phyloP scores from a whole-genome alignment of 2,113 vertebrate species.

The Sapajus apella region DNA sequence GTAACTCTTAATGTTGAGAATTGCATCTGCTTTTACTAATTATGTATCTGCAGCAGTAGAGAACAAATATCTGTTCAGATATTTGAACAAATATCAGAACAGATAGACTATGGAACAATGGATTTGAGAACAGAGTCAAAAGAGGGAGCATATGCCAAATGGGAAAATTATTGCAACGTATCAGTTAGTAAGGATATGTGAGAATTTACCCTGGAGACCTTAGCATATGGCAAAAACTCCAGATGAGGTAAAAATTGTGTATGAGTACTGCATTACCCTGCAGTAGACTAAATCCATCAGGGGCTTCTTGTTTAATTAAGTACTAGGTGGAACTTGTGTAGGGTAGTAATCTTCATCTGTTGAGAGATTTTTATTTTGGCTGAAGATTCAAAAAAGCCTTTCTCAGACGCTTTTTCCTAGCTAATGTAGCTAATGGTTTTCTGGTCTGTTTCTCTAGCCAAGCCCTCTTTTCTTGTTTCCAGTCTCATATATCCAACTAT shows the following conservation, averaged over 20 bases:
- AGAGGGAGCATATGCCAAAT: slow-evolving; percentile 47
- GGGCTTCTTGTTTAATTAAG: slow-evolving; percentile 61
- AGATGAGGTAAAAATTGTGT: slow-evolving; percentile 44
- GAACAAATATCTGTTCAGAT: slow-evolving; percentile 51
- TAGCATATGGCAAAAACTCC: slow-evolving; percentile 15
- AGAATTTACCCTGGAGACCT: slow-evolving; percentile 44
- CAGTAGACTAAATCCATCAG: slow-evolving; percentile 18
- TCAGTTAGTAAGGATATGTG: slow-evolving; percentile 44
- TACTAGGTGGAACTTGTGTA: slow-evolving; percentile 38
- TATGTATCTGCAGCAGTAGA: slow-evolving; percentile 39
- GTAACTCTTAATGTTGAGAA: slow-evolving; percentile 50
- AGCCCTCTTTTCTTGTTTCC: slow-evolving; percentile 18
- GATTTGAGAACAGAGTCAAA: slow-evolving; percentile 56
- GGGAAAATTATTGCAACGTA: slow-evolving; percentile 2
- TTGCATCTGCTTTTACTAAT: slow-evolving; percentile 56
- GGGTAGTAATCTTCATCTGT: slow-evolving; percentile 36
- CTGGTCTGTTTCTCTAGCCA: background rate
- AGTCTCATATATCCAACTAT: background rate
- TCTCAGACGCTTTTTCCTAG: background rate
- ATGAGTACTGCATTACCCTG: background rate
- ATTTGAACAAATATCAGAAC: too few species aligned
- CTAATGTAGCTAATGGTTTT: slow-evolving; percentile 27
- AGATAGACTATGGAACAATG: slow-evolving; percentile 16
- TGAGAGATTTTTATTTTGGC: slow-evolving; percentile 51
- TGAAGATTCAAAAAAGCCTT: slow-evolving; percentile 37